These are phyloP conservation scores for Aptenodytes forsteri DNA, from an alignment of 2,113 vertebrate species.

Conservation along the genomic window DNA sequence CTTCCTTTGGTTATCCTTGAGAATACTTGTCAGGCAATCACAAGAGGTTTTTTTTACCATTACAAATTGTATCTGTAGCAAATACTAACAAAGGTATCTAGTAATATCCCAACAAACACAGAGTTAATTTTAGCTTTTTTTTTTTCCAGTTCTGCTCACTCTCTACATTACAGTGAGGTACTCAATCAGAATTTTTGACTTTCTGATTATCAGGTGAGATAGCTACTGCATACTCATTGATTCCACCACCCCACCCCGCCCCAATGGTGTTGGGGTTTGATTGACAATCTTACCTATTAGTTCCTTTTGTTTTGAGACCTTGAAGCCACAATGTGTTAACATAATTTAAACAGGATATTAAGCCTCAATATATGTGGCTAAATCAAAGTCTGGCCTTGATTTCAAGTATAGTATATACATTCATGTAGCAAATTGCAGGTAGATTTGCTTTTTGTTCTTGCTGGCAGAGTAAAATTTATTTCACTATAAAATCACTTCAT, in stretches of 20 bases:
- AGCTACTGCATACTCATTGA: rapidly evolving
- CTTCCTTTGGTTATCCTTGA: not conserved
- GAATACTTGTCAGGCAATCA: not conserved
- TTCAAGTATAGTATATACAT: not conserved
- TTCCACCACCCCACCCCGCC: not conserved
- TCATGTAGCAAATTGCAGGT: not conserved
- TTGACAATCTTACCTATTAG: not conserved
- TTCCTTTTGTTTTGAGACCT: not conserved
- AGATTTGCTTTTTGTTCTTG: not conserved
- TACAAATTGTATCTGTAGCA: not conserved
- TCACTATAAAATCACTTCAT: not conserved
- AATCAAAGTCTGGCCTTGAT: not conserved
- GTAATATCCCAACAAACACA: not conserved
- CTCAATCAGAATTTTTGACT: not conserved
- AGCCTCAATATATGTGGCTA: not conserved
- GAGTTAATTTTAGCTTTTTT: not conserved
- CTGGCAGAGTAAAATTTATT: not conserved
- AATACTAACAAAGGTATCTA: not conserved
- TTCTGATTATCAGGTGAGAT: not conserved
- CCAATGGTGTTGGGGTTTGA: not conserved
- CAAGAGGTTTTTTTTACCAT: not conserved
- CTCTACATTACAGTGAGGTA: not conserved
- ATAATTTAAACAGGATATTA: not conserved
- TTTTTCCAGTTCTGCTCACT: not conserved
- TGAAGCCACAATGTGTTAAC: not conserved